Conservation (phyloP, 2,113 vertebrate genomes). For the Lophotis ruficrista region DNA sequence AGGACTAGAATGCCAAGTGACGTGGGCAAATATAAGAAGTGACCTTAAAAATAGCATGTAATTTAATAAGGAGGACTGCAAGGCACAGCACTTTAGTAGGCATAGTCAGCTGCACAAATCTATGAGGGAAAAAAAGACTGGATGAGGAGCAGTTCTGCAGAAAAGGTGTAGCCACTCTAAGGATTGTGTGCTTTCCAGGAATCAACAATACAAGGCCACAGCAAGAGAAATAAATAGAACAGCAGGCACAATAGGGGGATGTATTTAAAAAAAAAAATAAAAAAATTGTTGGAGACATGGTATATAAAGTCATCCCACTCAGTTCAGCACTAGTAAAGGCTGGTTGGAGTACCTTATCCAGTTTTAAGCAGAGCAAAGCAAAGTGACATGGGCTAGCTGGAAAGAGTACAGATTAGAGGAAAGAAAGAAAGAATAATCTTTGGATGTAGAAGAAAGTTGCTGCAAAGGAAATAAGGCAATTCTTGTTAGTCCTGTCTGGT, state of each 20-base stretch:
- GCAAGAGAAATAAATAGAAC: not conserved
- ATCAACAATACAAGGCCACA: not conserved
- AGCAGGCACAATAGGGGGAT: not conserved
- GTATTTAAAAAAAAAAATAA: not conserved
- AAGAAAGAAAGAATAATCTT: not conserved
- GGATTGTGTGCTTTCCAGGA: not conserved
- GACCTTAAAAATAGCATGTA: not conserved
- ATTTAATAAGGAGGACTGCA: slow-evolving; percentile 2
- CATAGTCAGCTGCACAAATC: not conserved
- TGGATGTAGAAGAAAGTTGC: not conserved
- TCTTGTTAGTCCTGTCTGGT: not conserved
- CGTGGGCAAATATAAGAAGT: not conserved
- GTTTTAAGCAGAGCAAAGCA: not conserved
- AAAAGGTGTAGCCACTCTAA: not conserved
- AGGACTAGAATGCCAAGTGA: not conserved
- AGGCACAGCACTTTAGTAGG: not conserved
- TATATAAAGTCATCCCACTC: not conserved
- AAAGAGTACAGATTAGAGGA: not conserved
- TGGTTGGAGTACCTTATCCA: not conserved
- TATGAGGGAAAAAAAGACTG: not conserved
- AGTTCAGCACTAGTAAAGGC: not conserved
- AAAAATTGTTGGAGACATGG: not conserved
- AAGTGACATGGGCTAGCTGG: not conserved
- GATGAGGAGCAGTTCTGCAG: not conserved
- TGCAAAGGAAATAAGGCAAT: not conserved